Conservation (phyloP, 2,888 invertebrate genomes). For the Merodon equestris region DNA sequence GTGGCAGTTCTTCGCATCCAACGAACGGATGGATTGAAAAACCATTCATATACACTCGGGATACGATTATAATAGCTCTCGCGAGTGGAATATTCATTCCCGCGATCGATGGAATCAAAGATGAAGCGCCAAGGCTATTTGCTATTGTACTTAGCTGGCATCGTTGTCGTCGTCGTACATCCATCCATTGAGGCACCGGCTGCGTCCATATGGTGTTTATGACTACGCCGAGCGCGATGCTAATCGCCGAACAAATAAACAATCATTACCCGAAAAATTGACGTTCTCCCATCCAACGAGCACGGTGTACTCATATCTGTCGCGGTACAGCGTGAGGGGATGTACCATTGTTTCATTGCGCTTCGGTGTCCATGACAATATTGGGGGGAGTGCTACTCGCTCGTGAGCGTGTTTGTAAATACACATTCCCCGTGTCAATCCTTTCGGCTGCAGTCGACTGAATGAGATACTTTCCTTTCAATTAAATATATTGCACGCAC, state of each 20-base stretch:
- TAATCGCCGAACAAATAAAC: conserved; percentile 68
- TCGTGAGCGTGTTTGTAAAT: conserved; percentile 35
- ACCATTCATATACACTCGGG: conserved; percentile 40
- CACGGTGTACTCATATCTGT: neutral
- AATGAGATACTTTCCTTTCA: conserved; percentile 60
- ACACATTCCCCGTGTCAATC: conserved; percentile 60
- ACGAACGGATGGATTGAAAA: conserved; percentile 56
- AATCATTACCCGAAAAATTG: conserved; percentile 67
- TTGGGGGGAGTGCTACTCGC: conserved; percentile 10
- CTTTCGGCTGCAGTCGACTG: conserved; percentile 9
- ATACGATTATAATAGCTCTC: conserved; percentile 64
- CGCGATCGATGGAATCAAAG: conserved; percentile 31
- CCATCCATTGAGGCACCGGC: conserved; percentile 19
- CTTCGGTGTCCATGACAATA: conserved; percentile 20
- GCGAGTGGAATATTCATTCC: conserved; percentile 60
- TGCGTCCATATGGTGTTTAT: conserved; percentile 68
- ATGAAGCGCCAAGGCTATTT: conserved; percentile 49
- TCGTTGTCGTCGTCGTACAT: neutral
- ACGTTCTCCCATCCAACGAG: conserved; percentile 26
- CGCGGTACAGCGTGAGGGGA: conserved; percentile 15
- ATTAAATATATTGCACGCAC: conserved; percentile 50
- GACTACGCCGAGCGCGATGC: conserved; percentile 48
- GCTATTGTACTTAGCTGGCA: no score
- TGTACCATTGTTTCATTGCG: conserved; percentile 42
- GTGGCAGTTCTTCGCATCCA: conserved; percentile 26